Evolutionary conservation across 2,888 invertebrate genomes (phyloP).

Genomic region (Sarcophaga carnaria): DNA sequence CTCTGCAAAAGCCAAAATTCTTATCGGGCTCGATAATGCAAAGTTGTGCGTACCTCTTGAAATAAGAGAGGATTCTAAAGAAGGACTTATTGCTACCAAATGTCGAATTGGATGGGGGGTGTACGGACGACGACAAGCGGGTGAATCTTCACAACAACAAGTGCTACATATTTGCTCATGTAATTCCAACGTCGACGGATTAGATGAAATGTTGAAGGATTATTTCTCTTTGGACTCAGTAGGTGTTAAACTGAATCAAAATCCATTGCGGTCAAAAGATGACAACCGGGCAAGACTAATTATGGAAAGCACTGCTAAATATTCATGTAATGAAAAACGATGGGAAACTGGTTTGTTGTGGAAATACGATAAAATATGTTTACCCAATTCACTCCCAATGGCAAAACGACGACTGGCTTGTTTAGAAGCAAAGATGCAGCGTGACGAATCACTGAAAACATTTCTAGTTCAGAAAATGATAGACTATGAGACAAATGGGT

Average conservation of each 20-base stretch:
- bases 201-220: conserved; percentile 44
- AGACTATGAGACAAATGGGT: conserved; percentile 49
- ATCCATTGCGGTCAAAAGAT: conserved; percentile 42
- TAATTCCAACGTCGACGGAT: neutral
- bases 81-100: conserved; percentile 30
- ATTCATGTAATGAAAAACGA: conserved; percentile 33
- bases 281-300: conserved; percentile 50
- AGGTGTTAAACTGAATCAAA: conserved; percentile 30
- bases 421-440: conserved; percentile 50
- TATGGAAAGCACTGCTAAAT: conserved; percentile 48
- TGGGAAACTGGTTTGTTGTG: conserved; percentile 60
- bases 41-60: conserved; percentile 41
- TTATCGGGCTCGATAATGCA: conserved; percentile 45
- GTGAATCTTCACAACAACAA: conserved; percentile 6
- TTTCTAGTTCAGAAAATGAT: conserved; percentile 45
- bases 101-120: conserved; percentile 57
- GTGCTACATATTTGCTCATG: conserved; percentile 51
- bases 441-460: conserved; percentile 13
- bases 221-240: conserved; percentile 55
- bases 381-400: conserved; percentile 54
- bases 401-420: conserved; percentile 40
- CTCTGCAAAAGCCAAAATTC: conserved; percentile 30
- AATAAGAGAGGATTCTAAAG: conserved; percentile 30
- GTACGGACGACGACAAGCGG: conserved; percentile 32
- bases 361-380: conserved; percentile 35